These are phyloP conservation scores for Zaprionus gabonicus DNA, from an alignment of 1,140 invertebrate genomes.

Conservation along the genomic window DNA sequence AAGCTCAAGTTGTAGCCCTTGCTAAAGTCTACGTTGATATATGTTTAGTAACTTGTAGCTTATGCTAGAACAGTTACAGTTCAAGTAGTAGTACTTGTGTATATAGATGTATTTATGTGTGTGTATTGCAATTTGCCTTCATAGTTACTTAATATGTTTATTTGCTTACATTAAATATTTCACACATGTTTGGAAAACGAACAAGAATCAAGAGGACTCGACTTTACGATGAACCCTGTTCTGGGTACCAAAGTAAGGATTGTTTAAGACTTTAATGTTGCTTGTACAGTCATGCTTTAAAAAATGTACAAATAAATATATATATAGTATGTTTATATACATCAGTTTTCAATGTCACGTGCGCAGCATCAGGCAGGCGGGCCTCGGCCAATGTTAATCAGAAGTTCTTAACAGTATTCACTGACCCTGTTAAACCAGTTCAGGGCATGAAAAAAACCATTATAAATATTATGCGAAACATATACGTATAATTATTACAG, in stretches of 20 bases:
- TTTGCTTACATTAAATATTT: constrained; percentile 48
- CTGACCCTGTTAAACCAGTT: neutral
- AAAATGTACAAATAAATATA: constrained; percentile 22
- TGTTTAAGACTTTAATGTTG: constrained; percentile 5
- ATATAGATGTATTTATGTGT: constrained; percentile 44
- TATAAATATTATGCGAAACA: constrained; percentile 47
- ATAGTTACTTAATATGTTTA: constrained; percentile 34
- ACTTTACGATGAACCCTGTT: constrained; percentile 20
- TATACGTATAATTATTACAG: constrained; percentile 41
- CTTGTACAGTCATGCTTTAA: constrained; percentile 18
- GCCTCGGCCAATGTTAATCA: neutral
- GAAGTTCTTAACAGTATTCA: neutral
- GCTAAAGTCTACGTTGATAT: constrained; percentile 40
- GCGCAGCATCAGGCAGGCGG: neutral
- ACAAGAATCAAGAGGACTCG: constrained; percentile 15
- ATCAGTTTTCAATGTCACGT: neutral
- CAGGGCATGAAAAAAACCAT: constrained; percentile 27
- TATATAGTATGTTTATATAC: constrained; percentile 17
- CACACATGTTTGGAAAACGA: constrained; percentile 47
- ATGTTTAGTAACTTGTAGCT: constrained; percentile 29
- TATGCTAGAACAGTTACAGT: constrained; percentile 43
- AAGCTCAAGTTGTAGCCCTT: constrained; percentile 46
- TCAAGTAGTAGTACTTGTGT: constrained; percentile 11
- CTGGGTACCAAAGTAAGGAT: constrained; percentile 7
- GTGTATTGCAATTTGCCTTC: constrained; percentile 69